Evolutionary conservation across 2,797 vertebrate genomes (phyloP).

Genomic region (Nyctibius grandis): DNA sequence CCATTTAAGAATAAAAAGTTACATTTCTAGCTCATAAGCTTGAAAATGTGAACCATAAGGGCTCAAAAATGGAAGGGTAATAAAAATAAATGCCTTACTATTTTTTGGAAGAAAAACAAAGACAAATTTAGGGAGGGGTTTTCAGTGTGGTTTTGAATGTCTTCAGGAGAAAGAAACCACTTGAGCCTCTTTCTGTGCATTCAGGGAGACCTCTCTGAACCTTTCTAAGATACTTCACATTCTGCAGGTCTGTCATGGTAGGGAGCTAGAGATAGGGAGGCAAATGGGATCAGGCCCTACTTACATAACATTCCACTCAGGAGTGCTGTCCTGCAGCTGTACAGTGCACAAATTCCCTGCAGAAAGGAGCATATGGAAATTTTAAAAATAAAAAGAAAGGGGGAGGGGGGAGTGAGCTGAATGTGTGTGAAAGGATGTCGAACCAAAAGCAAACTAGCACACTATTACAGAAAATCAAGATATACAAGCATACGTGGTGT

Average conservation of each 20-base stretch:
- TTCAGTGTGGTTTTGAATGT: neutral
- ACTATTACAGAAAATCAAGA: neutral
- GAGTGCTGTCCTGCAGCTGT: neutral
- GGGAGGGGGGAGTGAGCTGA: neutral
- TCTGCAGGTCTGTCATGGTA: neutral
- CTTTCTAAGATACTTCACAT: neutral
- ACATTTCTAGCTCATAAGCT: neutral
- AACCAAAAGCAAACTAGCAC: neutral
- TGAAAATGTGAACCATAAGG: neutral
- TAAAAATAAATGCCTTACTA: neutral
- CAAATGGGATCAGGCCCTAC: neutral
- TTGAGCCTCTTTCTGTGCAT: neutral
- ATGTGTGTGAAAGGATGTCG: neutral
- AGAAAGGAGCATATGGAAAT: neutral
- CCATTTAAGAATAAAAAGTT: neutral
- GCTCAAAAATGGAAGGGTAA: neutral
- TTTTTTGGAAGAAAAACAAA: neutral
- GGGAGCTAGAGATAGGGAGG: neutral
- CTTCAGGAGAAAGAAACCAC: neutral
- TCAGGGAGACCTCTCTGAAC: neutral
- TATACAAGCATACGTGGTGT: accelerated
- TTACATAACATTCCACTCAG: neutral
- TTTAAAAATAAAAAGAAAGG: neutral
- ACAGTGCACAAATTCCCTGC: neutral
- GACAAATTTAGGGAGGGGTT: neutral